Conservation (phyloP, 2,113 vertebrate genomes). For the Podilymbus podiceps region DNA sequence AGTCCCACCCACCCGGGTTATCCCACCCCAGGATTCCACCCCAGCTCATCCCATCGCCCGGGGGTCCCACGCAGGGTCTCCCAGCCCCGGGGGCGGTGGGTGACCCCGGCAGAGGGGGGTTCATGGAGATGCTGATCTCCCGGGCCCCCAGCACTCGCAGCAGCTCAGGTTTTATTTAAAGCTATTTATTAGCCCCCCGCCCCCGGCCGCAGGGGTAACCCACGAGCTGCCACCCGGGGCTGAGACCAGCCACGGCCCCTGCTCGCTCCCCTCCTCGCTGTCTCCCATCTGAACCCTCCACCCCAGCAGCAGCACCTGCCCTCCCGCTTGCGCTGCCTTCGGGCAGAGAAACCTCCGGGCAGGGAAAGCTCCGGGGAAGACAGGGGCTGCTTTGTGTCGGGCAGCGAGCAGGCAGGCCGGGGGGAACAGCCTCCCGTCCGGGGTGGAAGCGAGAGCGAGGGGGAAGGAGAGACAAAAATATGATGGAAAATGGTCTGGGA, state of each 20-base stretch:
- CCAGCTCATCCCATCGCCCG: neutral
- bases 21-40: neutral
- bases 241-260: neutral
- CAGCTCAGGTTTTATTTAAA: neutral
- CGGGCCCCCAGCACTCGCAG: neutral
- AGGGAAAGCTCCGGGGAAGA: neutral
- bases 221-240: accelerated
- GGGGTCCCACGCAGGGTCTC: neutral
- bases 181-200: no score
- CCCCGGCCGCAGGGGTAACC: no score
- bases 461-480: neutral
- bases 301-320: neutral
- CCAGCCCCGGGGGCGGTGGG: neutral
- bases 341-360: neutral
- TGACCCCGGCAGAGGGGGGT: neutral
- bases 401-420: neutral
- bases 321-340: accelerated
- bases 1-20: neutral
- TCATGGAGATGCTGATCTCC: neutral
- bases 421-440: neutral
- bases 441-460: neutral
- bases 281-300: neutral
- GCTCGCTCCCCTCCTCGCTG: neutral
- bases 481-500: neutral
- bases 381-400: neutral